Base-by-base conservation (phyloP, 2,797 vertebrate genomes). In the Microctenopoma lineatum region DNA sequence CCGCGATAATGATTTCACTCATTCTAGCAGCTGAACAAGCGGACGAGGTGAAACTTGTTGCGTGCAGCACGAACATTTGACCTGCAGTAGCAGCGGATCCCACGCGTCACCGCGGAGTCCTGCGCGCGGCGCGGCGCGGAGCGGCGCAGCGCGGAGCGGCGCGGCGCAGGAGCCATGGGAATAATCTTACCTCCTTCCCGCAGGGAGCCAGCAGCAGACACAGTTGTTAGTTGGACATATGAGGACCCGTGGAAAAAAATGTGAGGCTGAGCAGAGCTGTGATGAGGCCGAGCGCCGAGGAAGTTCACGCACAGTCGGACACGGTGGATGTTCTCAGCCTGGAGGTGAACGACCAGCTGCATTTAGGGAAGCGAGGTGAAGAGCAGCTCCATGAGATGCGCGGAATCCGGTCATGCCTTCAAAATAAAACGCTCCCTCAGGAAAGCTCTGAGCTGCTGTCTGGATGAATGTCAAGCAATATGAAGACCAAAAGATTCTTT, bases 131-230 rank as follows among this genome's bases (percentile, higher is more conserved):
- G 21, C 21, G 2, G 1, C 21, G 21, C 21, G 21, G 21, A 1
- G 21, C 21, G 2, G 1, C 21, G 21, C 21, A 2, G 21, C 21
- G 21, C 21, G 21, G 21, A 1, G 21, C 21, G 21, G 21, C 21
- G 21, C 21, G 21, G 21, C 21, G 21, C 21, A 21, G 21, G 21
- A 21, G 21, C 21, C 21, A 21, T 11, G 27, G 1, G 26, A 14
- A 56, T 51, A 1, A 7, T 29, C 77, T 59, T 69, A 90, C 88
- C 88, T 77, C 50, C 14, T 51, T 7, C 34, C 46, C 26, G 53
- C 27, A 51, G 54, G 13, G 61, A 62, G 7, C 2, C 73, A 51
- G 72, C 12, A 41, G 46, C 48, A 25, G 38, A 36, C 16, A 69
- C 79, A 83, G 67, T 84, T 83, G 38, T 16, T 9, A 13, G 54